Conservation (phyloP, 2,888 invertebrate species). For the Elaeidobius kamerunicus region DNA sequence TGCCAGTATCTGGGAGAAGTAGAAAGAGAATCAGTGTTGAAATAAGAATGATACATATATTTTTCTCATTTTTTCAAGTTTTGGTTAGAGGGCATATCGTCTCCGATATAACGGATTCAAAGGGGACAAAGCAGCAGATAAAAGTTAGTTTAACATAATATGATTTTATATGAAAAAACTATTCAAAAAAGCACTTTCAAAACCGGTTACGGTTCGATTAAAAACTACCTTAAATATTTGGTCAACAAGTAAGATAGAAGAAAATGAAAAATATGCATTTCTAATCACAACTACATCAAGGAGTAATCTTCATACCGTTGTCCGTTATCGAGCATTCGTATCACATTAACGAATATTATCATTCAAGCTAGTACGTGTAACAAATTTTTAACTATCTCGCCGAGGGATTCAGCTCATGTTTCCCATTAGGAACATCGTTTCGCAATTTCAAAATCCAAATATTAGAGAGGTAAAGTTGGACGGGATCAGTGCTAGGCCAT, state of each 20-base stretch:
- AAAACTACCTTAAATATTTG: too few relatives aligned
- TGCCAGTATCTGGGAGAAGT: too few relatives aligned
- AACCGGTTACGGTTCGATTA: too few relatives aligned
- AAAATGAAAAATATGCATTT: background rate
- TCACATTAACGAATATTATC: constrained; percentile 23
- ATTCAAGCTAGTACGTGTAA: constrained; percentile 20
- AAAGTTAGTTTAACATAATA: too few relatives aligned
- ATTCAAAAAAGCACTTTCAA: background rate
- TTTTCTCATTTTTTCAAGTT: too few relatives aligned
- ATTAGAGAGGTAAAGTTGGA: constrained; percentile 20
- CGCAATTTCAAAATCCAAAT: constrained; percentile 31
- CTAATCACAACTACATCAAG: background rate
- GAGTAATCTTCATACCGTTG: background rate
- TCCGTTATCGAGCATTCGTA: constrained; percentile 9
- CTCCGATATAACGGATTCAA: too few relatives aligned
- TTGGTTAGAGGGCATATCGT: too few relatives aligned
- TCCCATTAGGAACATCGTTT: constrained; percentile 27
- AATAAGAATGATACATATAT: too few relatives aligned
- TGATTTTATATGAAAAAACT: background rate
- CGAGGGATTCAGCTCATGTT: constrained; percentile 18
- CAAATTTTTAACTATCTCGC: constrained; percentile 20
- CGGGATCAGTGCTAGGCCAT: constrained; percentile 2
- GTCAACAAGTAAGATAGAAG: too few relatives aligned
- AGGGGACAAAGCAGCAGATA: too few relatives aligned
- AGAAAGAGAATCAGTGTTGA: too few relatives aligned